Evolutionary conservation across 2,888 invertebrate genomes (phyloP).

Genomic region (Lepas anatifera): DNA sequence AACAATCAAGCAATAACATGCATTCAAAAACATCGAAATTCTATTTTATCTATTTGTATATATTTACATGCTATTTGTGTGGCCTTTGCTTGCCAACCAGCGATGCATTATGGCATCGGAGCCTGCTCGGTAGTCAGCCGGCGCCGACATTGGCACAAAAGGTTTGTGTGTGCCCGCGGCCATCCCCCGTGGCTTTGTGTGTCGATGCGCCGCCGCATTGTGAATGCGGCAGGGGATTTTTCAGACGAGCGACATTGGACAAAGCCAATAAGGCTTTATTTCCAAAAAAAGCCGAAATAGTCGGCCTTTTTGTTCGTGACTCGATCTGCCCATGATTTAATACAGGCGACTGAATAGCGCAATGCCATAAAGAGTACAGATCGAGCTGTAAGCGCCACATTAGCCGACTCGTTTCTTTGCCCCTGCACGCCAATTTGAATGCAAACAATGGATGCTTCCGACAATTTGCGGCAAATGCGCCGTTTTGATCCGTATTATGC

Average conservation of each 20-base stretch:
- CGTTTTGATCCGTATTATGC: constrained; percentile 7
- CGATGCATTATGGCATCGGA: no score
- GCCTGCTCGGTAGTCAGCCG: no score
- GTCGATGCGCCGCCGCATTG: not conserved
- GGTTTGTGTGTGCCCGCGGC: not conserved
- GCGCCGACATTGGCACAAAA: not conserved
- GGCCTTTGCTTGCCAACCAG: no score
- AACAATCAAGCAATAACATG: no score
- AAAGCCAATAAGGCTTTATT: constrained; percentile 3
- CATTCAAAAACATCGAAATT: no score
- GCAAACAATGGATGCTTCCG: not conserved
- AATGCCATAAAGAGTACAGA: not conserved
- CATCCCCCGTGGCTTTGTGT: not conserved
- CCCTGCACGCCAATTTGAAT: not conserved
- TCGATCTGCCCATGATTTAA: not conserved
- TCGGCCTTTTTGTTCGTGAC: not conserved
- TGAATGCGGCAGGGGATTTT: not conserved
- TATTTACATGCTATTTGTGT: no score
- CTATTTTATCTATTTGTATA: no score
- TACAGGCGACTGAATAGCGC: not conserved
- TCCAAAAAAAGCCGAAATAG: not conserved
- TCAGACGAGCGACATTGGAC: constrained; percentile 7
- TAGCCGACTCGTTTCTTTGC: not conserved
- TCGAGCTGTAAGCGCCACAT: not conserved
- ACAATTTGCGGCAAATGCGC: constrained; percentile 3